Evolutionary conservation across 2,113 vertebrate genomes (phyloP), one percentile per base, ranked within the genome.

Genomic region (Onychostoma macrolepis): DNA sequence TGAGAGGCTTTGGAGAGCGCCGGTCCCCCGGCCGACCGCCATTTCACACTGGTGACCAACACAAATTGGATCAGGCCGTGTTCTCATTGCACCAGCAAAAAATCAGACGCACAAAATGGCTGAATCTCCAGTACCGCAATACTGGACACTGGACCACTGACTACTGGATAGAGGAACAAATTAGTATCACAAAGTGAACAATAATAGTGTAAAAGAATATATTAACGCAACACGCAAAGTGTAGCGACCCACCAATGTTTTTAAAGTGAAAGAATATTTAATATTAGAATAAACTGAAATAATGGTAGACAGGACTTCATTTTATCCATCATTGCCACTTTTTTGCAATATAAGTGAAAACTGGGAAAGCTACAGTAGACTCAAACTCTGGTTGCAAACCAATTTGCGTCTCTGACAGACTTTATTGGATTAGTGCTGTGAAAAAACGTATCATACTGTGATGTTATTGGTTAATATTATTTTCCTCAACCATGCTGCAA

Each of bases 31-130:
- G 79, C 74, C 86, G 83, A 92, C 92, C 94, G 92, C 94, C 94
- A 95, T 95, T 95, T 95, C 94, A 94, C 94, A 95, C 93, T 90
- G 92, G 93, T 95, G 94, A 94, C 94, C 93, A 93, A 93, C 94
- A 95, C 94, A 95, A 94, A 95, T 95, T 94, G 94, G 94, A 94
- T 95, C 93, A 95, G 92, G 93, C 94, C 92, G 90, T 92, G 92
- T 94, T 95, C 93, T 94, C 93, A 92, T 92, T 94, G 94, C 94
- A 94, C 92, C 91, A 90, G 89, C 92, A 94, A 92, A 92, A 90
- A 89, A 87, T 76, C 79, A 89, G 90, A 89, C 89, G 90, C 71
- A 92, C 91, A 92, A 88, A 88, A 90, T 90, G 89, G 89, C 89
- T 80, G 89, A 78, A 90, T 85, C 82, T 88, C 87, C 85, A 87